Evolutionary conservation across 2,888 invertebrate species (phyloP), one percentile per base, ranked within the genome.

Genomic region (Heteromyza rotundicornis): DNA sequence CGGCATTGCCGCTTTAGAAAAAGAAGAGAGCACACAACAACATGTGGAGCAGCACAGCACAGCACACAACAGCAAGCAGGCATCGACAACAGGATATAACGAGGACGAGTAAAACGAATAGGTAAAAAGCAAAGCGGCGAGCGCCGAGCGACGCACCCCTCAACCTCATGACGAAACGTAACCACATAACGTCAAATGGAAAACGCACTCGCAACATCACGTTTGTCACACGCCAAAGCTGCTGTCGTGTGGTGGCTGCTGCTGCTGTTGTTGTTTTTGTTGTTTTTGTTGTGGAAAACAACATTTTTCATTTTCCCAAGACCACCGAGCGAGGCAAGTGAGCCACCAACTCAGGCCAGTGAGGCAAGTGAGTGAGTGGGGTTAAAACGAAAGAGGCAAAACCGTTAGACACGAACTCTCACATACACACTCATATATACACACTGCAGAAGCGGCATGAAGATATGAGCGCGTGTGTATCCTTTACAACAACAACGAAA

Each of bases 271-370:
- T 32, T 32, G 7, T 32, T 5, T 12, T 32, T 12, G 12, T 5
- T 32, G 32, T 8, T 8, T 32, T 5, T 32, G 40, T 10, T 40
- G 12, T 7, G 40, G n/a, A 40, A 40, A 40, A 40, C 16, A 40
- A 40, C 40, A 40, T 62, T 57, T 60, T 62, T 51, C 40, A 53
- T 49, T 17, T 8, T 54, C 36, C 47, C 44, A 14, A 7, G 27
- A 10, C 27, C 40, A n/a, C n/a, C n/a, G n/a, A n/a, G n/a, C n/a
- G n/a, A n/a, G n/a, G n/a, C n/a, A n/a, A n/a, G n/a, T n/a, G n/a
- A n/a, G n/a, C n/a, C n/a, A n/a, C n/a, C n/a, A n/a, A n/a, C n/a
- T n/a, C n/a, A n/a, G n/a, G n/a, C n/a, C n/a, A n/a, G n/a, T n/a
- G n/a, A n/a, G n/a, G n/a, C n/a, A n/a, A n/a, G n/a, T n/a, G n/a